These are phyloP conservation scores for Cephus runcator DNA, from an alignment of 2,888 invertebrate genomes.

Conservation along the genomic window DNA sequence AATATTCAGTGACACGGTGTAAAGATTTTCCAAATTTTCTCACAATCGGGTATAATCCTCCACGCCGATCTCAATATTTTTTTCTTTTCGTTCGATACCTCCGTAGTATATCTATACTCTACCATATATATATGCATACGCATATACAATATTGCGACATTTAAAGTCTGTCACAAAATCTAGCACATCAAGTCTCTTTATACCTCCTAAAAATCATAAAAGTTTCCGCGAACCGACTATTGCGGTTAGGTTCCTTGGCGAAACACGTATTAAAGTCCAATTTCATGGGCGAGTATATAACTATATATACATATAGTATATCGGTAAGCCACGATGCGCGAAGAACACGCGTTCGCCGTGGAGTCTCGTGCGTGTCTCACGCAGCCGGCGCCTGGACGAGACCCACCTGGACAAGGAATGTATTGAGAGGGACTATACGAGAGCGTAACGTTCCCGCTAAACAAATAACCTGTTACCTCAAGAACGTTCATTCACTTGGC, in stretches of 20 bases:
- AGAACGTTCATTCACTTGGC: constrained; percentile 29
- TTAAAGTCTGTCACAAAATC: background rate
- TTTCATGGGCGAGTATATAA: background rate
- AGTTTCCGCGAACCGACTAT: background rate
- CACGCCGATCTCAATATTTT: background rate
- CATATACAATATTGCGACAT: background rate
- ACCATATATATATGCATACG: background rate
- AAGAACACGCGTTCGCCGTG: background rate
- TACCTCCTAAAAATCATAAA: background rate
- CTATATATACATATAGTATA: background rate
- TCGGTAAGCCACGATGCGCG: background rate
- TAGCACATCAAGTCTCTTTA: background rate
- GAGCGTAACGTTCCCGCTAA: constrained; percentile 8
- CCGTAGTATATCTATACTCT: background rate
- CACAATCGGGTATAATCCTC: background rate
- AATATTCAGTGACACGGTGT: background rate
- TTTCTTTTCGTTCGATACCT: background rate
- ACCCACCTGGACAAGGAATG: constrained; percentile 44
- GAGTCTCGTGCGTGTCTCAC: background rate
- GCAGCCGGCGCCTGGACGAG: constrained; percentile 27
- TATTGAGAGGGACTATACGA: constrained; percentile 18
- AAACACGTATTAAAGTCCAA: background rate
- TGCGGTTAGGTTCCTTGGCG: background rate
- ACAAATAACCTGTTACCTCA: constrained; percentile 38
- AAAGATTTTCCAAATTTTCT: background rate